Evolutionary conservation across 2,888 invertebrate species (phyloP).

Genomic region (Chamaedrilus cognettii): DNA sequence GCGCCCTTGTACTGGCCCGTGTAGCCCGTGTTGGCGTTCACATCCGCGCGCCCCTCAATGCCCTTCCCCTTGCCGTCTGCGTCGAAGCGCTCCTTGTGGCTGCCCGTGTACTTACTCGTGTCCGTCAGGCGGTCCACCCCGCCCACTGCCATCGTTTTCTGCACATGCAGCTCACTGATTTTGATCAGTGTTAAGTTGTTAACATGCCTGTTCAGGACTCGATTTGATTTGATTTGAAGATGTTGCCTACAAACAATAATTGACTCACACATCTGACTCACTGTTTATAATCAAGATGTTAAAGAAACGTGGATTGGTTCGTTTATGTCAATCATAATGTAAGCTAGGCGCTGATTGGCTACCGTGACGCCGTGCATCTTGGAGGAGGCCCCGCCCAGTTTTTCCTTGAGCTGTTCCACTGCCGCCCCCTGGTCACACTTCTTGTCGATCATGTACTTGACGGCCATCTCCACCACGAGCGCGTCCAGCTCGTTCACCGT

Average conservation of each 20-base stretch:
- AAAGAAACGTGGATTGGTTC: no score
- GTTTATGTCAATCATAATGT: no score
- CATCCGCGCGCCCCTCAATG: conserved; percentile 43
- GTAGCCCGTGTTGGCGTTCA: conserved; percentile 42
- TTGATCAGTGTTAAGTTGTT: no score
- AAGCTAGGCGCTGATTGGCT: no score
- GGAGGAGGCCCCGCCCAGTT: conserved; percentile 24
- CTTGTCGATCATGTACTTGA: conserved; percentile 31
- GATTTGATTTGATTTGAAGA: no score
- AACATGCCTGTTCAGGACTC: no score
- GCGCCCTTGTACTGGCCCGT: conserved; percentile 47
- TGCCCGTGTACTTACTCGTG: conserved; percentile 45
- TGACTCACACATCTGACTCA: no score
- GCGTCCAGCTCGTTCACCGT: conserved; percentile 24
- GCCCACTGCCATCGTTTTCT: conserved; percentile 32
- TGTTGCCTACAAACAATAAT: no score
- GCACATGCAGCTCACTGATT: no score
- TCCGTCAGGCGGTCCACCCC: conserved; percentile 47
- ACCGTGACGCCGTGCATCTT: conserved; percentile 32
- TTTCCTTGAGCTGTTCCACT: conserved; percentile 18
- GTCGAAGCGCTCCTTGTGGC: conserved; percentile 50
- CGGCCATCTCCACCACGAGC: conserved; percentile 30
- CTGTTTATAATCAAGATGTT: no score
- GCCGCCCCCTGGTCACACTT: conserved; percentile 23
- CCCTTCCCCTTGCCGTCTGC: conserved; percentile 49